Base-by-base conservation (phyloP, 1,140 invertebrate genomes). In the Schlechtendalia chinensis region DNA sequence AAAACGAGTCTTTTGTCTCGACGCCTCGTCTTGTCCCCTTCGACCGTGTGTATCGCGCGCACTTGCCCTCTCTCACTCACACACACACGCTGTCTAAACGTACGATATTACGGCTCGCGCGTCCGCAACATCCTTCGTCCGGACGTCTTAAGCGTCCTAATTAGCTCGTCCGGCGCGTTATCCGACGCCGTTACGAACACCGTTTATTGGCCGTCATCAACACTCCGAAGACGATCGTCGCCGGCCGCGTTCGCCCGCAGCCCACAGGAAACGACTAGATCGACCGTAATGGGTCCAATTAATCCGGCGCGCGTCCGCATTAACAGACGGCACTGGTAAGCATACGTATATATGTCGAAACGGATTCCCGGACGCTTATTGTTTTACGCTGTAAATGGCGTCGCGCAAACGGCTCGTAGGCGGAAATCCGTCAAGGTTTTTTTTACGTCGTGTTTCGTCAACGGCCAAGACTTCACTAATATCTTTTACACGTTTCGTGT, bases 201-300 rank as follows among this genome's bases (percentile, higher is more conserved):
- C 17, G 72, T 59, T 45, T 77, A 59, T 58, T 59, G 54, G 24
- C 27, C 72, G 72, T 74, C 50, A 53, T 27, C n/a, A 24, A 72
- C 69, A 54, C 71, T 56, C 71, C 53, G n/a, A 59, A 58, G 72
- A 77, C 56, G 58, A 77, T 58, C 8, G 1, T 77, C 32, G 32
- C 59, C 32, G 32, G n/a, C 63, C 32, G 8, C 8, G 8, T 69
- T 24, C 14, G 65, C 22, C 45, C 65, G 14, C 12, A 50, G 8
- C 22, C 12, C n/a, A 59, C 72, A 77, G 72, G 72, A 77, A 77
- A 77, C 56, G 39, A 45, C 54, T 59, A 77, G 72, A 77, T 77
- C 72, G 22, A 59, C 72, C n/a, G n/a, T 77, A 77, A 77, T 77
- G 54, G 72, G 54, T 22, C 56, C 72, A 77, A 77, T 77, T 77